Evolutionary conservation across 2,888 invertebrate genomes (phyloP), one percentile per base, ranked within the genome.

Genomic region (Thumatha senex): DNA sequence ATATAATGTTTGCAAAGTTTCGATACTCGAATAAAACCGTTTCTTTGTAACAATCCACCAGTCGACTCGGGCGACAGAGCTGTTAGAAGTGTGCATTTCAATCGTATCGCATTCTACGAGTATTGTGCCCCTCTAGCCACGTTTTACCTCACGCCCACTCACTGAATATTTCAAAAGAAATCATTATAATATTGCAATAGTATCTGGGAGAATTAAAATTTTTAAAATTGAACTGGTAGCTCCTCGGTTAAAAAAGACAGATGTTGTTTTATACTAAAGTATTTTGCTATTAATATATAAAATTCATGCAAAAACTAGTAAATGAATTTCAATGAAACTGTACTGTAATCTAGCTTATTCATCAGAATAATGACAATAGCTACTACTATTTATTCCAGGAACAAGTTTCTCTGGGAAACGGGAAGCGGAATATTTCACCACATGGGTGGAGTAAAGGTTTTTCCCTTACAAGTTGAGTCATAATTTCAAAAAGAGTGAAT

Each of bases 1-100:
- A 34, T n/a, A 11, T n/a, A n/a, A n/a, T 43, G 51, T 47, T n/a
- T 24, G 48, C 36, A 51, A 48, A 51, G 34, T 36, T 41, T 46
- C 36, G 48, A 48, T 48, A 48, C 7, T 11, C 31, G 13, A 43
- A 31, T 42, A 33, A 24, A n/a, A 13, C n/a, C 42, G 45, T 36
- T 15, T 53, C 47, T 43, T 64, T 57, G 52, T 61, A 69, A 63
- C 65, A 51, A 63, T 70, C 58, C 64, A 61, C 61, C 58, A 61
- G 72, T 53, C 41, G 36, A 15, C 35, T 29, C 51, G 47, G 36
- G 51, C 47, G 49, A 38, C 38, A 24, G 40, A 18, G 29, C 18
- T 18, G 41, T 40, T 42, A 54, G 56, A 58, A 47, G 46, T 34
- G 38, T 42, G 15, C 30, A 40, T 40, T 51, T 62, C 54, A 59